phyloP scores from a whole-genome alignment of 1,140 invertebrate species.

The Brachionus angularis region DNA sequence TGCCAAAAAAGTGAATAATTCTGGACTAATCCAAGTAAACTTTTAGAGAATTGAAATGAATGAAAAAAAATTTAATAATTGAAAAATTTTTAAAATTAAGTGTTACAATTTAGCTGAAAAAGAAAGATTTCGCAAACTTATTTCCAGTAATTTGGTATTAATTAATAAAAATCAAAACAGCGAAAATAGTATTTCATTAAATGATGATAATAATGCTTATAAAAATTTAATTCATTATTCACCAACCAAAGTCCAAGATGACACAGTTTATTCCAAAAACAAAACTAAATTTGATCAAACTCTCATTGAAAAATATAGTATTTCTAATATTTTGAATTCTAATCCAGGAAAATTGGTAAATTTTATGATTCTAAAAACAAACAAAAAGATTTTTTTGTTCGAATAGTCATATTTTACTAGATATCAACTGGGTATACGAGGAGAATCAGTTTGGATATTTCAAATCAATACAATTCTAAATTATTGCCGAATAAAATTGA shows the following conservation, averaged over 20 bases:
- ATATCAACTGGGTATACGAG: conserved; percentile 4
- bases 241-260: neutral
- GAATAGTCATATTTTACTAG: too few species aligned
- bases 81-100: neutral
- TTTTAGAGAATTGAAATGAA: neutral
- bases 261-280: neutral
- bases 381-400: too few species aligned
- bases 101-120: conserved; percentile 8
- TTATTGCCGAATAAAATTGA: too few species aligned
- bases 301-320: conserved; percentile 12
- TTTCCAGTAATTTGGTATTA: neutral
- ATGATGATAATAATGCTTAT: too few species aligned
- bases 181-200: neutral
- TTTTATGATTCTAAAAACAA: too few species aligned
- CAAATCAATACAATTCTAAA: too few species aligned
- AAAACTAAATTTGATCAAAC: neutral
- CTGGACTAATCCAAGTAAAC: neutral
- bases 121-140: conserved; percentile 18
- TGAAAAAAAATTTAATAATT: neutral
- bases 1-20: neutral
- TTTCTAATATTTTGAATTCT: too few species aligned
- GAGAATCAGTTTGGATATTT: neutral
- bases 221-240: too few species aligned
- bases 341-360: too few species aligned
- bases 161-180: neutral